A percentile compares a stretch with the other conserved stretches of the same genome.
These are phyloP conservation scores for Saccopteryx bilineata DNA, from an alignment of 2,113 vertebrate species.

Conservation along the genomic window DNA sequence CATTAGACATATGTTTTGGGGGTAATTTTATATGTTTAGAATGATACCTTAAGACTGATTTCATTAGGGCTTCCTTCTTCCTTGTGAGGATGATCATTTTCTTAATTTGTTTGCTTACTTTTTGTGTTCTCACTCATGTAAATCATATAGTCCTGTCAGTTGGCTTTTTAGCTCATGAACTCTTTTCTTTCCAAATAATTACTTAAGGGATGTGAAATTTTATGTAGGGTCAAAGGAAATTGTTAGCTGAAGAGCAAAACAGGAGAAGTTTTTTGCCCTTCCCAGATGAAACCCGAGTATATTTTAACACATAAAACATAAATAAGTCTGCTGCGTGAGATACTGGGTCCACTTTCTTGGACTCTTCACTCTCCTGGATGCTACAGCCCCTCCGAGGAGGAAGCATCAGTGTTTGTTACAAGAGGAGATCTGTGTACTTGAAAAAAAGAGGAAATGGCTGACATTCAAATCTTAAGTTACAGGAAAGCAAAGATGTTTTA, in stretches of 20 bases:
- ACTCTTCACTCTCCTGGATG: not conserved
- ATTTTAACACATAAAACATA: not conserved
- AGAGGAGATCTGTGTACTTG: not conserved
- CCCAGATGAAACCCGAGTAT: not conserved
- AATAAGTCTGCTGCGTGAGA: not conserved
- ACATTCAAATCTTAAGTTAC: not conserved
- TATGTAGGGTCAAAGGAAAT: not conserved
- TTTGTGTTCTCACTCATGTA: slow-evolving; percentile 43
- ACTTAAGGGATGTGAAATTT: slow-evolving; percentile 2
- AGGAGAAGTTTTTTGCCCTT: not conserved
- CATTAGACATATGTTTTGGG: slow-evolving; percentile 27
- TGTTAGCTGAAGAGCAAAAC: slow-evolving; percentile 36
- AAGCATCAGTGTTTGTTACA: not conserved
- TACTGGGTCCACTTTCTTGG: not conserved
- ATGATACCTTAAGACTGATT: slow-evolving; percentile 27
- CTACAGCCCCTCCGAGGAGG: not conserved
- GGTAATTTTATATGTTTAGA: slow-evolving; percentile 59
- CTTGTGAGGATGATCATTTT: slow-evolving; percentile 40
- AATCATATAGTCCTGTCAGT: not conserved
- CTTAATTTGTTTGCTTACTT: slow-evolving; percentile 56
- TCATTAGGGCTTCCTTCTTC: slow-evolving; percentile 11
- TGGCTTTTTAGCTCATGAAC: slow-evolving; percentile 39
- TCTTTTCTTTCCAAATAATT: slow-evolving; percentile 15
- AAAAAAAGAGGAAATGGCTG: not conserved
- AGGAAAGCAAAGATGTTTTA: slow-evolving; percentile 27